Evolutionary conservation across 2,113 vertebrate species (phyloP).

Genomic region (Neotragus pygmaeus): DNA sequence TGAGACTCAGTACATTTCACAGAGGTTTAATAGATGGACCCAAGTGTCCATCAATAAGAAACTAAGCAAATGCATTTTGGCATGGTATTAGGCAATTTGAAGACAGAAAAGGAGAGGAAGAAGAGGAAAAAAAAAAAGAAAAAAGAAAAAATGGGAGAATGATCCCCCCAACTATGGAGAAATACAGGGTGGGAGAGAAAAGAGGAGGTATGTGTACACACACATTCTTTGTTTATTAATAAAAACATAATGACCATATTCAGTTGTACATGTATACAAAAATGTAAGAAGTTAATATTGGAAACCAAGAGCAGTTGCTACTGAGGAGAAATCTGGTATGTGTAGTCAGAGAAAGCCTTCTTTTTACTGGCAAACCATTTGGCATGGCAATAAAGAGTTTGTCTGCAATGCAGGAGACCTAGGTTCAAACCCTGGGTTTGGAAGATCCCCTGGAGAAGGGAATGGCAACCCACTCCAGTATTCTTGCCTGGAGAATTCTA

Average conservation of each 20-base stretch:
- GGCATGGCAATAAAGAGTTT: neutral
- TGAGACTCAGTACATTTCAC: neutral
- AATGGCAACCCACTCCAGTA: neutral
- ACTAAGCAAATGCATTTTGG: neutral
- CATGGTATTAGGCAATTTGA: neutral
- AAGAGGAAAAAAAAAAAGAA: neutral
- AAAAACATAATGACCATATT: neutral
- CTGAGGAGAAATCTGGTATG: neutral
- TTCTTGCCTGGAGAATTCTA: neutral
- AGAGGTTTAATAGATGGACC: neutral
- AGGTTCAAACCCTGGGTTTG: neutral
- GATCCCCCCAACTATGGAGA: neutral
- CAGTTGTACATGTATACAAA: neutral
- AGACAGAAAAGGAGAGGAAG: neutral
- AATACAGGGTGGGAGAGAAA: neutral
- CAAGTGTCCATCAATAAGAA: neutral
- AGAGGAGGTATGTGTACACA: accelerated
- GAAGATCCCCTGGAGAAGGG: neutral
- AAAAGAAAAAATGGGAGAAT: neutral
- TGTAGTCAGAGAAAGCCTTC: neutral
- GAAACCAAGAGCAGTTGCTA: neutral
- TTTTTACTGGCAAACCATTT: neutral
- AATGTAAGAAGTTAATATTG: neutral
- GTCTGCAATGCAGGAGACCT: neutral
- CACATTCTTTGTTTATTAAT: neutral